Base-by-base conservation (phyloP, 1,140 invertebrate genomes). In the Saccostrea glomerata region DNA sequence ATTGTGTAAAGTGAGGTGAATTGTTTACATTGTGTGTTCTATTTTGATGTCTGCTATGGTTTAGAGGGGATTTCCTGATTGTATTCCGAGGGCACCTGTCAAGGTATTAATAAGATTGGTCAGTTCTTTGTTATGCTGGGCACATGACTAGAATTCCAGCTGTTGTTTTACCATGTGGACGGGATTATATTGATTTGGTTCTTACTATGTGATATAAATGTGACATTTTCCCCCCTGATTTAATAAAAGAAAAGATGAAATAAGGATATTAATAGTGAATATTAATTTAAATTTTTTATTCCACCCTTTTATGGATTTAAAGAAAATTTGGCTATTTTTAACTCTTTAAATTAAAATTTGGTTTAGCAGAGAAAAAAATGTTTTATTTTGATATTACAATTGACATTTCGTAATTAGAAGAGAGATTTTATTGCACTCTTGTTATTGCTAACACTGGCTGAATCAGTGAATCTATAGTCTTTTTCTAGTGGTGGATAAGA, bases 31-130 rank as follows among this genome's bases (percentile, higher is more conserved):
- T 77, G 23, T 25, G 23, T 77, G 70, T 77, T 23, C 23, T 77
- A 77, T 77, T 77, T 77, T 36, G 30, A 30, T 77, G 30, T 23
- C 30, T 77, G 70, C 25, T 77, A 25, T 77, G 25, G 70, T 36
- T 77, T 30, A 36, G 25, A 77, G 70, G 70, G 70, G 70, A 77
- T 77, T 77, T 77, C 70, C 70, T 77, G 70, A 30, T 36, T 77
- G 70, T 77, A 36, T 77, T 77, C 70, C 30, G 23, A 77, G 70
- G 70, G 70, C 70, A 77, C 70, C 70, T 77, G 70, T 77, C 70
- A 77, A 77, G 70, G 70, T 77, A 77, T 77, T 77, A 77, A 77
- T 77, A 77, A 77, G 70, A 77, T 77, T 77, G 70, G 70, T 77
- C 70, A 77, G 70, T 36, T 77, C 70, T 77, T 77, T 77, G 70